Base-by-base conservation (phyloP, 2,113 vertebrate species). In the Tetrax tetrax region DNA sequence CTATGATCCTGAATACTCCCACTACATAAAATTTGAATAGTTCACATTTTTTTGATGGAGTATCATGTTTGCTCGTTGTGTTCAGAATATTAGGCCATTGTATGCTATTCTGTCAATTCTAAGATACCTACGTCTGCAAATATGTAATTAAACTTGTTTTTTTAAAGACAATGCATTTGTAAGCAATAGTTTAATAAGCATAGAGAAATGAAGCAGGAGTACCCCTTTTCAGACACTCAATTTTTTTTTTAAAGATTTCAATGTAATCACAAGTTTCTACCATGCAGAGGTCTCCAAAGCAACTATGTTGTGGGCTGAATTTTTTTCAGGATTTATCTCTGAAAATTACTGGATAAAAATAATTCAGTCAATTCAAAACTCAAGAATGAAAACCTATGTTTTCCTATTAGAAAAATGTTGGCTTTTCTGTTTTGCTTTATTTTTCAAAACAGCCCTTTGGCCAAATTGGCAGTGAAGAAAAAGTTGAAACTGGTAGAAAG, bases 311-410 rank as follows among this genome's bases (percentile, higher is more conserved):
- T 47, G 35, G 54, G 79, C 22, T 88, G 50, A 82, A 8, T 64
- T 64, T 86, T 92, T 89, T 94, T 85, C 70, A 94, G 33, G 33
- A 45, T 68, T 83, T 90, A 79, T 90, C 74, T 85, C 70, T 76
- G 66, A 87, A 91, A 96, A 91, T 56, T 29, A 60, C 14, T 17
- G 24, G 89, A 21, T 38, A 79, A 93, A 95, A 90, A 68, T 53
- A 88, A 48, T 68, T 91, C 64, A 87, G n/a, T 12, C 16, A 29
- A 78, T 69, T n/a, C 72, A 66, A 92, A 96, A 88, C 56, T 35
- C 59, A 71, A 82, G 47, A 94, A 78, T 33, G 24, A 94, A 93
- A 87, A 45, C 22, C 15, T 57, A 11, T 15, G 17, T 54, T 87
- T 66, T 72, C 53, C 18, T 60, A 68, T 43, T 50, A 57, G 48